Percentiles rank a stretch among this genome's conserved stretches.
Evolutionary conservation across 2,113 vertebrate genomes (phyloP).

Genomic region (Triplophysa dalaica): DNA sequence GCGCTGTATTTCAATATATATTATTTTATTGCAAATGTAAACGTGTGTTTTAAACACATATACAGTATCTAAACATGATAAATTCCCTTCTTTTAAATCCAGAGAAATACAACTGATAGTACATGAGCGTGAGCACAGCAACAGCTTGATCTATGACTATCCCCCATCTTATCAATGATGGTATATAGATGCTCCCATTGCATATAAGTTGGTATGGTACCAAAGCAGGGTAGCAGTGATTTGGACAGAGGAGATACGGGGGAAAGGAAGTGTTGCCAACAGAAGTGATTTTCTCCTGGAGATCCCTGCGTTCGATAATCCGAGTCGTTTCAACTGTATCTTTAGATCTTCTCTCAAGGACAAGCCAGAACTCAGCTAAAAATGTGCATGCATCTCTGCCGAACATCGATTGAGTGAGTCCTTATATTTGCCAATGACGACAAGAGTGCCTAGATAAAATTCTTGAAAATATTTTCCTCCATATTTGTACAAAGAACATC

Average conservation of each 20-base stretch:
- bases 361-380: conserved; percentile 38
- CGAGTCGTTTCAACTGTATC: conserved; percentile 45
- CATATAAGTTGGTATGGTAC: conserved; percentile 1
- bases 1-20: neutral
- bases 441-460: conserved; percentile 54
- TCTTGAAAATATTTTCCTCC: conserved; percentile 61
- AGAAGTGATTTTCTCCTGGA: conserved; percentile 48
- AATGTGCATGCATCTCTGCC: conserved; percentile 36
- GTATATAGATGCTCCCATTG: conserved; percentile 19
- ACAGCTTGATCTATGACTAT: conserved; percentile 39
- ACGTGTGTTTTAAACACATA: neutral
- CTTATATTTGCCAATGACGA: conserved; percentile 66
- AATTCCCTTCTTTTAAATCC: conserved; percentile 16
- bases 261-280: conserved; percentile 42
- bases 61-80: neutral
- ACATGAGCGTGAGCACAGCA: conserved; percentile 8
- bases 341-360: conserved; percentile 47
- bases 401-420: conserved; percentile 45
- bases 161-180: conserved; percentile 31
- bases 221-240: conserved; percentile 13
- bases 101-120: conserved; percentile 3
- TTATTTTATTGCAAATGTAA: neutral
- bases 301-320: conserved; percentile 46
- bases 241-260: conserved; percentile 42
- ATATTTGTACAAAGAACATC: conserved; percentile 46